Conservation (phyloP, 1,140 invertebrate genomes). For the Atta texana region DNA sequence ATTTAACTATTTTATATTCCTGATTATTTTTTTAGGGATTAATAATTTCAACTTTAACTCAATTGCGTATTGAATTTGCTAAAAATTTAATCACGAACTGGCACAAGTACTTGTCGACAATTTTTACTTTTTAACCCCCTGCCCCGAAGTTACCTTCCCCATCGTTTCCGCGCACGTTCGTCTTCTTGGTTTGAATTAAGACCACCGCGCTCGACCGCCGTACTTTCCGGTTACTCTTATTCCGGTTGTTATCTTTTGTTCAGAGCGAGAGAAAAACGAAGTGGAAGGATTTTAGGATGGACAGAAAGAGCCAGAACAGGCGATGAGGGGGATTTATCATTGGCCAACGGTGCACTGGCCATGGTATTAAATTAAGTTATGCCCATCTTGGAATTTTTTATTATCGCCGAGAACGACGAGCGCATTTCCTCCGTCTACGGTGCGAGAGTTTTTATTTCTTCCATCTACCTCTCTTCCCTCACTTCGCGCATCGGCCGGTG, state of each 20-base stretch:
- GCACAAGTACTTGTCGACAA: constrained; percentile 14
- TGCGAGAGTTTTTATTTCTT: constrained; percentile 40
- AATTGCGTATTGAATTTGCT: not conserved
- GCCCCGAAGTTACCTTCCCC: not conserved
- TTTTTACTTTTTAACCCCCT: constrained; percentile 8
- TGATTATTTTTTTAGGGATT: not conserved
- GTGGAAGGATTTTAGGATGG: constrained; percentile 61
- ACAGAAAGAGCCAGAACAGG: constrained; percentile 50
- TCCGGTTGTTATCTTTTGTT: constrained; percentile 79
- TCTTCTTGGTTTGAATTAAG: constrained; percentile 62
- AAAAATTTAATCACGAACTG: constrained; percentile 11
- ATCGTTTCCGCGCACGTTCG: constrained; percentile 34
- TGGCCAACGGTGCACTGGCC: constrained; percentile 58
- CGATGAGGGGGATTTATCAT: constrained; percentile 75
- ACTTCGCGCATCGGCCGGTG: not conserved
- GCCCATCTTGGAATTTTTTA: constrained; percentile 76
- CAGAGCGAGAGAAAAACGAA: constrained; percentile 57
- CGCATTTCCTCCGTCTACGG: constrained; percentile 50
- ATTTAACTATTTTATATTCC: not conserved
- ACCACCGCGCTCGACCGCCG: constrained; percentile 42
- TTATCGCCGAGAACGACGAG: constrained; percentile 68
- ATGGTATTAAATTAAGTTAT: constrained; percentile 80
- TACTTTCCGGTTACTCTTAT: constrained; percentile 74
- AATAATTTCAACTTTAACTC: constrained; percentile 3
- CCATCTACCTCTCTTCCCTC: not conserved